These are phyloP conservation scores for Barypeithes pellucidus DNA, from an alignment of 2,888 invertebrate genomes.

Conservation along the genomic window DNA sequence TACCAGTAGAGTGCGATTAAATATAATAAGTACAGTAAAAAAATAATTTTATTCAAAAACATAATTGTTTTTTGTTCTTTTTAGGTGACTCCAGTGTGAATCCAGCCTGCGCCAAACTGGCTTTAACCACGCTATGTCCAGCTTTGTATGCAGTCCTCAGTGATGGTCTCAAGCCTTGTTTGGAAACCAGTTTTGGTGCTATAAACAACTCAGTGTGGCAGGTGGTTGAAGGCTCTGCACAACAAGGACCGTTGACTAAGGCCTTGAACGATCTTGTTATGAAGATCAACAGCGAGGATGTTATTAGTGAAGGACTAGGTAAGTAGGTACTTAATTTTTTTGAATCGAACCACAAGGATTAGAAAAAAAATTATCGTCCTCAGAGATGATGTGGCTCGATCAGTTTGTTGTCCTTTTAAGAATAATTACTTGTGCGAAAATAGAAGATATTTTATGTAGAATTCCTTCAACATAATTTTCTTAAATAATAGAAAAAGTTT, in stretches of 20 bases:
- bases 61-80: not conserved
- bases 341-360: no score
- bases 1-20: not conserved
- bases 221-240: constrained; percentile 90
- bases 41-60: no score
- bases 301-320: constrained; percentile 83
- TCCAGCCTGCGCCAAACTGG: constrained; percentile 81
- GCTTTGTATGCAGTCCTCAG: constrained; percentile 88
- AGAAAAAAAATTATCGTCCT: no score
- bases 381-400: no score
- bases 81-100: constrained; percentile 75
- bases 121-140: constrained; percentile 85
- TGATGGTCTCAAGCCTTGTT: constrained; percentile 86
- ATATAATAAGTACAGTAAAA: no score
- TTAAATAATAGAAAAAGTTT: no score
- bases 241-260: constrained; percentile 89
- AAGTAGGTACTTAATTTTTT: constrained; percentile 1
- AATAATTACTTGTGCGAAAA: no score
- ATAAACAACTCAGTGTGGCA: constrained; percentile 89
- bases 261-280: constrained; percentile 88
- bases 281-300: constrained; percentile 87
- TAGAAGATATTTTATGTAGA: no score
- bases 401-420: no score
- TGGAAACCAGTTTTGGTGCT: constrained; percentile 89
- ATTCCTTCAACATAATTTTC: no score